phyloP scores from a whole-genome alignment of 2,797 vertebrate genomes.

The Hypotaenidia philippensis region DNA sequence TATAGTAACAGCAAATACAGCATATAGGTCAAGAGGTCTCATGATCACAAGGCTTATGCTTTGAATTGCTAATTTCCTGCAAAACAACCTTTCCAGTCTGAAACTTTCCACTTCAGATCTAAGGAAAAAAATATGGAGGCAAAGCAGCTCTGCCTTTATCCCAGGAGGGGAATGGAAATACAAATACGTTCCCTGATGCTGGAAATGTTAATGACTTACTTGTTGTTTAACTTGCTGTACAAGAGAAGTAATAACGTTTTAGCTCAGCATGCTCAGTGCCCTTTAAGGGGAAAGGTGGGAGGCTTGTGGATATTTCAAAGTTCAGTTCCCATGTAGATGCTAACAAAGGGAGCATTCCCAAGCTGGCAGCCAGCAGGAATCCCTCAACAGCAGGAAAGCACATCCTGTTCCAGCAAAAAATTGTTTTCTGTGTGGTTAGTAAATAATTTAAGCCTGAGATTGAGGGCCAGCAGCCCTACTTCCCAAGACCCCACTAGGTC shows the following conservation, averaged over 20 bases:
- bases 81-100: background rate
- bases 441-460: constrained; percentile 23
- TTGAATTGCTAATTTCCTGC: constrained; percentile 17
- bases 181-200: constrained; percentile 22
- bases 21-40: background rate
- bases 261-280: constrained; percentile 25
- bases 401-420: constrained; percentile 40
- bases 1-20: background rate
- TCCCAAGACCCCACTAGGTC: constrained; percentile 33
- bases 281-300: constrained; percentile 59
- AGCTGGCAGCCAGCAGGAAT: constrained; percentile 27
- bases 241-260: constrained; percentile 28
- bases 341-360: constrained; percentile 47
- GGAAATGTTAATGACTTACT: constrained; percentile 26
- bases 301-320: constrained; percentile 44
- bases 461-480: background rate
- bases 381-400: background rate
- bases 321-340: constrained; percentile 14
- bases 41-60: background rate
- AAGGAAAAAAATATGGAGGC: background rate
- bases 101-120: constrained; percentile 25
- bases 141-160: constrained; percentile 1
- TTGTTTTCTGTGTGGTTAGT: background rate
- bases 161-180: background rate
- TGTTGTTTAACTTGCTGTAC: constrained; percentile 29